A percentile compares a stretch with the other conserved stretches of the same genome.
These are phyloP conservation scores for Phocides pigmalion DNA, from an alignment of 1,140 invertebrate genomes.

Conservation along the genomic window DNA sequence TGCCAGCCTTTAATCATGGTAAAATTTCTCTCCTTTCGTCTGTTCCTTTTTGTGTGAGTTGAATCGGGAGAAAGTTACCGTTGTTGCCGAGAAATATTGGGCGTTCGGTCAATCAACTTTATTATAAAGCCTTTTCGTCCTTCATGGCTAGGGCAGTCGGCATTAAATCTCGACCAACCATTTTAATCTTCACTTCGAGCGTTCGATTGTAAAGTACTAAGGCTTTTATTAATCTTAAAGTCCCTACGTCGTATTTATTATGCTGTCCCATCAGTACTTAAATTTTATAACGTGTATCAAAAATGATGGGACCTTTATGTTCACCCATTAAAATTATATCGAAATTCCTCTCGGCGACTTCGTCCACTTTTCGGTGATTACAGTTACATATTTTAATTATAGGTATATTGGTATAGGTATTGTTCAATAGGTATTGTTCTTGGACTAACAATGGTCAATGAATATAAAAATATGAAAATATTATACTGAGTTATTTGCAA, in stretches of 20 bases:
- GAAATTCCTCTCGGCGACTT: too few relatives aligned
- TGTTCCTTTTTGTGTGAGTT: slow-evolving; percentile 26
- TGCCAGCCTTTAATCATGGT: slow-evolving; percentile 34
- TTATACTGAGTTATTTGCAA: too few relatives aligned
- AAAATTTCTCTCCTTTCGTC: slow-evolving; percentile 28
- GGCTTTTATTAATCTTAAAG: slow-evolving; percentile 3
- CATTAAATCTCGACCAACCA: not conserved
- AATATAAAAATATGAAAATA: too few relatives aligned
- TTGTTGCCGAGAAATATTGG: slow-evolving; percentile 26
- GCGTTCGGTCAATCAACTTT: slow-evolving; percentile 32
- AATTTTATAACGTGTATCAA: not conserved
- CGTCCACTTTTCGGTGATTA: too few relatives aligned
- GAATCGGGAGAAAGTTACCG: slow-evolving; percentile 32
- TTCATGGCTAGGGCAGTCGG: slow-evolving; percentile 8
- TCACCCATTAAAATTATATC: too few relatives aligned
- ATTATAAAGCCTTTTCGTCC: slow-evolving; percentile 27
- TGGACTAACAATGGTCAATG: too few relatives aligned
- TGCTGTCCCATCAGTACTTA: not conserved
- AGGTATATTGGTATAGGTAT: too few relatives aligned
- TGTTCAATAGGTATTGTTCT: too few relatives aligned
- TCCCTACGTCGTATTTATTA: not conserved
- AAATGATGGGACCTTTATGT: not conserved
- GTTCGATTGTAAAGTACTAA: slow-evolving; percentile 6
- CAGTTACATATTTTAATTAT: too few relatives aligned
- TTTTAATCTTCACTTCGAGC: slow-evolving; percentile 22